These are phyloP conservation scores for Sylvietta virens DNA, from an alignment of 2,113 vertebrate species.

Conservation along the genomic window DNA sequence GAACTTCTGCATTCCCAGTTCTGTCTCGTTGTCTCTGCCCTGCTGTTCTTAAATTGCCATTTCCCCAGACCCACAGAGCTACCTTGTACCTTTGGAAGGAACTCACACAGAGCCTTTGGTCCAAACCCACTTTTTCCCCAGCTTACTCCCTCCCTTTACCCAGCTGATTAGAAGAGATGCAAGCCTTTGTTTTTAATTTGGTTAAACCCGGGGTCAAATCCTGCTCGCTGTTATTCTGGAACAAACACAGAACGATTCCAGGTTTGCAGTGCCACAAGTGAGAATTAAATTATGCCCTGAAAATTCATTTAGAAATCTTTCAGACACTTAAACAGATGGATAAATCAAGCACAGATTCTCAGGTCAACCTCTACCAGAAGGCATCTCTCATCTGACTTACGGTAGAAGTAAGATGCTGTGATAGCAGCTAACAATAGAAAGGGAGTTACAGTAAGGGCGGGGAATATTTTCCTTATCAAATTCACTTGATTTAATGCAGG, in stretches of 20 bases:
- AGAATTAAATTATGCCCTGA: slow-evolving; percentile 35
- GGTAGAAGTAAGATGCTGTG: slow-evolving; percentile 43
- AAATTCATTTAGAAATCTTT: slow-evolving; percentile 60
- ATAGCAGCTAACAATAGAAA: slow-evolving; percentile 59
- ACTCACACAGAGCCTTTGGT: rapidly evolving
- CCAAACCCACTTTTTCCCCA: not conserved
- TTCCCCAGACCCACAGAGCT: not conserved
- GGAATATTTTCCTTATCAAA: slow-evolving; percentile 40
- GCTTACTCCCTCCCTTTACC: not conserved
- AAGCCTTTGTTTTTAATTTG: not conserved
- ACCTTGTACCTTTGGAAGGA: not conserved
- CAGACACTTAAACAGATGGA: slow-evolving; percentile 61
- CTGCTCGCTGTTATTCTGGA: not conserved
- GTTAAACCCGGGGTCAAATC: not conserved
- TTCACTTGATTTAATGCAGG: slow-evolving; percentile 70
- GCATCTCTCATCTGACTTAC: slow-evolving; percentile 67
- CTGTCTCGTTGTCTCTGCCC: not conserved
- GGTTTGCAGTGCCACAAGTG: not conserved
- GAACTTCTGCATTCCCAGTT: not conserved
- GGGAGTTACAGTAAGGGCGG: slow-evolving; percentile 20
- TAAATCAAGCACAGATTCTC: slow-evolving; percentile 51
- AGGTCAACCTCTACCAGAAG: slow-evolving; percentile 64
- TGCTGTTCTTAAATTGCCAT: not conserved
- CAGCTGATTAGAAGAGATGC: not conserved
- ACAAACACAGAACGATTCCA: not conserved